These are phyloP conservation scores for Pogonognathellus flavescens DNA, from an alignment of 1,140 invertebrate genomes.

Conservation along the genomic window DNA sequence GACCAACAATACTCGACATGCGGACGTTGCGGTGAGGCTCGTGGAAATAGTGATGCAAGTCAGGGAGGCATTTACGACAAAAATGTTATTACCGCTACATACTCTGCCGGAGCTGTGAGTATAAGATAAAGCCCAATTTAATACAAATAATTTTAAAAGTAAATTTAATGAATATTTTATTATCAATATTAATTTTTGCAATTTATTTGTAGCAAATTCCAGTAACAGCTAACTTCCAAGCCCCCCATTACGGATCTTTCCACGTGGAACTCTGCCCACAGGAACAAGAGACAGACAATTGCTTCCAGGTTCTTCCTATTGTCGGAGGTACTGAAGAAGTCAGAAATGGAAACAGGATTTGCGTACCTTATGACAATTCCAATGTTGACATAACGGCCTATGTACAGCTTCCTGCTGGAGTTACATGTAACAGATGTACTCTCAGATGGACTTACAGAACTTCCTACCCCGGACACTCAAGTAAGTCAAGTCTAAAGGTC, in stretches of 20 bases:
- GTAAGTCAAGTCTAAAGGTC: not conserved
- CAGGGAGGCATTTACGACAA: slow-evolving; percentile 24
- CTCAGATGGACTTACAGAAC: slow-evolving; percentile 19
- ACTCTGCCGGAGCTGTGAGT: slow-evolving; percentile 19
- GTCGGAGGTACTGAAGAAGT: slow-evolving; percentile 37
- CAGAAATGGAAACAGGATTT: slow-evolving; percentile 45
- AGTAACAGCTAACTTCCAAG: slow-evolving; percentile 40
- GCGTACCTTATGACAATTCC: not conserved
- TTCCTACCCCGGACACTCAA: not conserved
- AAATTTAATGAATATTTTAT: too few relatives aligned
- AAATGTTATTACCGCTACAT: not conserved
- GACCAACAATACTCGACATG: slow-evolving; percentile 34
- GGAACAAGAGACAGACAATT: not conserved
- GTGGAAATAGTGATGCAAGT: slow-evolving; percentile 20
- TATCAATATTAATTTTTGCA: too few relatives aligned
- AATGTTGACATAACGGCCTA: not conserved
- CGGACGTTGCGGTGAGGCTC: slow-evolving; percentile 19
- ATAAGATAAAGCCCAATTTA: not conserved
- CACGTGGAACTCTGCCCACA: slow-evolving; percentile 35
- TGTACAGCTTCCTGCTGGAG: slow-evolving; percentile 1
- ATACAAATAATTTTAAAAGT: slow-evolving; percentile 6
- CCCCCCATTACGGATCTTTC: slow-evolving; percentile 16
- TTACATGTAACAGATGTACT: not conserved
- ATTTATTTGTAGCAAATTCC: slow-evolving; percentile 16
- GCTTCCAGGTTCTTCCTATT: slow-evolving; percentile 26